These are phyloP conservation scores for Erebia palarica DNA, from an alignment of 2,888 invertebrate species.

Conservation along the genomic window DNA sequence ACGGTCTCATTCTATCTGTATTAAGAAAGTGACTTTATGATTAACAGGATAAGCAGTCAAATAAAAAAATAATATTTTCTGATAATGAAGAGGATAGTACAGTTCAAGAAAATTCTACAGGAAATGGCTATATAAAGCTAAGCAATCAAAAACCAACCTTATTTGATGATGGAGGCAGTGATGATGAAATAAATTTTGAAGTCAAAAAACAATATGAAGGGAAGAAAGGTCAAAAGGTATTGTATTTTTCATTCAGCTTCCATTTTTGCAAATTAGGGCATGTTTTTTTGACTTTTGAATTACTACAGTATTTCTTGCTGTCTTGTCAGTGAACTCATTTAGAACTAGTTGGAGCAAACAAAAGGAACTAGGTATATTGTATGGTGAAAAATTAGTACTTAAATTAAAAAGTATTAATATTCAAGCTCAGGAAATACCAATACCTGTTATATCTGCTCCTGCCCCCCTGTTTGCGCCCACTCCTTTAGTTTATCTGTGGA, in stretches of 20 bases:
- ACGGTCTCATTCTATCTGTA: not conserved
- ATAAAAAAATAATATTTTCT: conserved; percentile 85
- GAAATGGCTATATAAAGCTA: conserved; percentile 30
- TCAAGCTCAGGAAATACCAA: too few species aligned
- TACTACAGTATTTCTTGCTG: too few species aligned
- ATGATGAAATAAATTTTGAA: conserved; percentile 81
- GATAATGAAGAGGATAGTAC: conserved; percentile 66
- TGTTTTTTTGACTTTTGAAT: too few species aligned
- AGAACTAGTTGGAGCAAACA: too few species aligned
- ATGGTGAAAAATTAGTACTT: too few species aligned
- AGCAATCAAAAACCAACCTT: conserved; percentile 55
- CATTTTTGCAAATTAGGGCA: too few species aligned
- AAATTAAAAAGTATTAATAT: too few species aligned
- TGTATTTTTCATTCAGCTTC: conserved; percentile 1
- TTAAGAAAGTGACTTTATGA: conserved; percentile 30
- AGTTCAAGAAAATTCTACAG: conserved; percentile 30
- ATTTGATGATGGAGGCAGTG: conserved; percentile 80
- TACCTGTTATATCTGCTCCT: too few species aligned
- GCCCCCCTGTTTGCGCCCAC: too few species aligned
- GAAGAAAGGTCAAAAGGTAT: conserved; percentile 83
- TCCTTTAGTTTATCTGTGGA: not conserved
- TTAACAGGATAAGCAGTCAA: conserved; percentile 76
- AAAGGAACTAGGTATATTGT: too few species aligned
- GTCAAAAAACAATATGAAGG: conserved; percentile 86
- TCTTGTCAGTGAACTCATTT: too few species aligned